Base-by-base conservation (phyloP, 64 coral and sea anemone species). In the Cladopsammia gracilis region DNA sequence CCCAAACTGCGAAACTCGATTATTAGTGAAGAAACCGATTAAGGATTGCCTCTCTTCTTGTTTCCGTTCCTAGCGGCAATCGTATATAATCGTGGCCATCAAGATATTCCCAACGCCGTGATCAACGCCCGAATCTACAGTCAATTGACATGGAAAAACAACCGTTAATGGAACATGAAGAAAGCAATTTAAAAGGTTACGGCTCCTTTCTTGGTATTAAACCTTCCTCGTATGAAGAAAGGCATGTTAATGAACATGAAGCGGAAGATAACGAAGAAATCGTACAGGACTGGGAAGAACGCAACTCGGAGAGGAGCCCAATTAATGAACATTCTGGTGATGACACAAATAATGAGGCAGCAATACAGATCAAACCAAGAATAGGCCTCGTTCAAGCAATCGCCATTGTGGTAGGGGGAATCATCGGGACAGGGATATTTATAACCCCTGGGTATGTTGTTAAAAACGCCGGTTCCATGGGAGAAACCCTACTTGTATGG, bases 341-440 rank as follows among this genome's bases (percentile, higher is more conserved):
- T 14, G 24, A 3, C 8, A 10, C 2, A 7, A 64, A 70, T 25
- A 50, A 22, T 56, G 12, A 1, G 12, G 12, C 53, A 56, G 5
- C 48, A 12, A 53, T 56, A 62, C 48, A 82, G 15, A 67, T 95
- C 19, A 70, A 91, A 22, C 73, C 88, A 48, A 89, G 50, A 58
- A 58, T 95, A 4, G 89, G 88, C 9, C 93, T 95, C n/a, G 20
- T 91, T 23, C 93, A 95, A 24, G 81, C 88, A 3, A 64, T 91
- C 34, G 80, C 93, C 26, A 60, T 95, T n/a, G 68, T 95, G 12
- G 80, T 95, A 26, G 93, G 93, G 7, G 73, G 72, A 2, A 90
- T 95, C 15, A 90, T 95, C 46, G 93, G 93, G 0, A 90, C 93
- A 48, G 93, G 93, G n/a, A 95, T 95, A 24, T 95, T 95, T 60